A percentile compares a stretch with the other conserved stretches of the same genome.
phyloP scores from a whole-genome alignment of 64 coral and sea anemone genomes.

The Pocillopora verrucosa region DNA sequence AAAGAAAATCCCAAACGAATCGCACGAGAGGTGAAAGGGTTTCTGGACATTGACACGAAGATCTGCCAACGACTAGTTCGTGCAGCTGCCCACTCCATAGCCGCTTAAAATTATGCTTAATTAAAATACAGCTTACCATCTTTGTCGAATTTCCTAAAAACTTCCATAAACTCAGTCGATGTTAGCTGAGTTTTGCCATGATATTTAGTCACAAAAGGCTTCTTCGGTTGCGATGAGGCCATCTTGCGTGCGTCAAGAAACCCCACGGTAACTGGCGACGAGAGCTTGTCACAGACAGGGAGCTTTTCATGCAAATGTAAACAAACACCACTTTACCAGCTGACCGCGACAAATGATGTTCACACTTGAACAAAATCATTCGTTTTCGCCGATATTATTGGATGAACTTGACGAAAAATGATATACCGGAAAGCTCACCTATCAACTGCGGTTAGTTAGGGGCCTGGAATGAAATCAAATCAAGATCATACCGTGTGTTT shows the following conservation, averaged over 20 bases:
- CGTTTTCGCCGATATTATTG: conserved; percentile 24
- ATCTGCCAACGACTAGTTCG: background rate
- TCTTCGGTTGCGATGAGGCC: conserved; percentile 6
- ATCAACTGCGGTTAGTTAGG: background rate
- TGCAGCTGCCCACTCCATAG: background rate
- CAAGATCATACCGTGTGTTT: background rate
- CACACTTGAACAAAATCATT: conserved; percentile 8
- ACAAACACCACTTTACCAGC: conserved; percentile 12
- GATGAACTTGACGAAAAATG: background rate
- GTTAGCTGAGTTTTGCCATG: conserved; percentile 40
- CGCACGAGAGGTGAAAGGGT: background rate
- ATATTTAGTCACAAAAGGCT: conserved; percentile 36
- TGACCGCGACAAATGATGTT: background rate
- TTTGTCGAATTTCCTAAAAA: conserved; percentile 68
- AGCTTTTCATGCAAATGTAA: background rate
- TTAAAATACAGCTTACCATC: conserved; percentile 45
- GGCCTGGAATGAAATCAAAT: background rate
- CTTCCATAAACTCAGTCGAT: conserved; percentile 51
- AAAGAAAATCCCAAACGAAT: background rate
- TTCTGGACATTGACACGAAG: background rate
- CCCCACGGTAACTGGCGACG: background rate
- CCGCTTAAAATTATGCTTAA: background rate
- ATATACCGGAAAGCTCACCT: background rate
- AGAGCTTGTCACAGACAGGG: background rate
- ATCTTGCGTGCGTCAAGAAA: background rate